Evolutionary conservation across 92 coral and sea anemone genomes (phyloP).

Genomic region (Parazoanthus darwini): DNA sequence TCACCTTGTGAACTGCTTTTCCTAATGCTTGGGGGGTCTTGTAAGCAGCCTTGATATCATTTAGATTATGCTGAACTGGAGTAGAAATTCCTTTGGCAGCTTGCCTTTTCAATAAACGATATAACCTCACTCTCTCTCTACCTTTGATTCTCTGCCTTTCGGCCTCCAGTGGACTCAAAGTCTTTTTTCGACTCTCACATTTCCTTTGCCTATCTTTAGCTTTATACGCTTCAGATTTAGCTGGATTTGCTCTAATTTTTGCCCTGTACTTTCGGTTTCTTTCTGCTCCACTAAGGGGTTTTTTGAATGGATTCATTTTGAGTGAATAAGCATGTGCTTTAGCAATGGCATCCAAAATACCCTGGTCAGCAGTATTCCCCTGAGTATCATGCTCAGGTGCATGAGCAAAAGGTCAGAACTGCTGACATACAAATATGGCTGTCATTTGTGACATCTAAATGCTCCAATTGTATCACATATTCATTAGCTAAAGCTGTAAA

Average conservation of each 20-base stretch:
- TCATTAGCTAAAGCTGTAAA: constrained; percentile 12
- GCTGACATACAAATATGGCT: no score
- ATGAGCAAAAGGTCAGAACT: no score
- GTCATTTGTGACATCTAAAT: no score
- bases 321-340: constrained; percentile 20
- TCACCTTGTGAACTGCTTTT: constrained; percentile 44
- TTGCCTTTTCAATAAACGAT: constrained; percentile 41
- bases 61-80: constrained; percentile 6
- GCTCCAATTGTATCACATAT: not conserved
- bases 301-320: constrained; percentile 37
- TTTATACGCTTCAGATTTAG: constrained; percentile 44
- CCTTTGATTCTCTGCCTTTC: constrained; percentile 40
- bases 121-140: constrained; percentile 47
- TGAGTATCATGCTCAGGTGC: no score
- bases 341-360: constrained; percentile 9
- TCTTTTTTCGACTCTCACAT: constrained; percentile 47
- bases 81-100: constrained; percentile 24
- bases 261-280: constrained; percentile 48
- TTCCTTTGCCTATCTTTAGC: constrained; percentile 42
- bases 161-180: constrained; percentile 46
- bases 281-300: constrained; percentile 51
- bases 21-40: constrained; percentile 58
- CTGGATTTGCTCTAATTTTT: constrained; percentile 48
- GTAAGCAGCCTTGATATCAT: constrained; percentile 37
- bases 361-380: no score